Conservation (phyloP, 2,113 vertebrate species). For the Melanerpes formicivorus region DNA sequence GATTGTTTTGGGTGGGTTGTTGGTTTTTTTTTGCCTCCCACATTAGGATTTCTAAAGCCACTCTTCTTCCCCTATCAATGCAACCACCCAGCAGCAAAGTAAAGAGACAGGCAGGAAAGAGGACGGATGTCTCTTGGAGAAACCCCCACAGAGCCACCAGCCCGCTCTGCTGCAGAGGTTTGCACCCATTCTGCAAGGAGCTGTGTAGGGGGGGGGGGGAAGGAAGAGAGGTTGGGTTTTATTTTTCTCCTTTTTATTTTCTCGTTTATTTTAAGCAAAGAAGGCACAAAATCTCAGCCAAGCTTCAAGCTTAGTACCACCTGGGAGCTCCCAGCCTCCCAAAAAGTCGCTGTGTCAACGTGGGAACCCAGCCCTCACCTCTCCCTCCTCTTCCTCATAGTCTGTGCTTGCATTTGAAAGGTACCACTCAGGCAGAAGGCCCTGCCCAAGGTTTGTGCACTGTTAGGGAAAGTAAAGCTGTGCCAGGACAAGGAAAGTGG, state of each 20-base stretch:
- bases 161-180: background rate
- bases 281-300: conserved; percentile 73
- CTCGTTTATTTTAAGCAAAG: conserved; percentile 32
- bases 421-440: background rate
- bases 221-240: background rate
- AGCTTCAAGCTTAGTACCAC: conserved; percentile 42
- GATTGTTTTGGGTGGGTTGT: background rate
- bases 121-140: background rate
- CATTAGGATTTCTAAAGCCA: conserved; percentile 21
- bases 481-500: background rate
- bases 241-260: background rate
- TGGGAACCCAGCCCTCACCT: conserved; percentile 9
- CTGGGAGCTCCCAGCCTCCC: background rate
- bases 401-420: conserved; percentile 36
- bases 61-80: background rate
- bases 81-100: background rate
- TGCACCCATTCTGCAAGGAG: background rate
- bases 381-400: background rate
- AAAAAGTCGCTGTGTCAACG: background rate
- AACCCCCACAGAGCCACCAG: background rate
- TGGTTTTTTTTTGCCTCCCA: background rate
- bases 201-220: background rate
- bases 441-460: conserved; percentile 34
- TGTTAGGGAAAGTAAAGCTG: conserved; percentile 40
- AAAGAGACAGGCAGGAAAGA: background rate